phyloP scores from a whole-genome alignment of 2,113 vertebrate genomes.

The Tragelaphus scriptus region DNA sequence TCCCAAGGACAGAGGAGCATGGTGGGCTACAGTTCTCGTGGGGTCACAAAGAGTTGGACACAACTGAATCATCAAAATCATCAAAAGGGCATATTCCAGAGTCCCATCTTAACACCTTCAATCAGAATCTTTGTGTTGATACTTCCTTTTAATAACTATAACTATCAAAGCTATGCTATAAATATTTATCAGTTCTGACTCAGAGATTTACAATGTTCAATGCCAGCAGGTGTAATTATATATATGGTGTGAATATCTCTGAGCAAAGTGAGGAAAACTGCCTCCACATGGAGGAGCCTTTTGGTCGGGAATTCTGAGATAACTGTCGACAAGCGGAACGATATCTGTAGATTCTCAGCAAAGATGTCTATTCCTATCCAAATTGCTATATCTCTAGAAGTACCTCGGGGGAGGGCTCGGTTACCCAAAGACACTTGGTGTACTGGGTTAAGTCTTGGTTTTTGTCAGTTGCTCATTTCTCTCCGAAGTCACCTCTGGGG shows the following conservation, averaged over 20 bases:
- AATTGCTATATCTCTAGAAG: neutral
- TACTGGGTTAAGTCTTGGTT: neutral
- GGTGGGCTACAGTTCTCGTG: neutral
- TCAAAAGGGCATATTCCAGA: neutral
- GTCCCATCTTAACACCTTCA: neutral
- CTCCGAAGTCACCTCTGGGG: slow-evolving; percentile 58
- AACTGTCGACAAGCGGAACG: neutral
- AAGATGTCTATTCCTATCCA: neutral
- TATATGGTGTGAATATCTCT: neutral
- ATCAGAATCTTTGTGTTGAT: neutral
- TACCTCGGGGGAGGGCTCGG: neutral
- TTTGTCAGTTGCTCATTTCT: slow-evolving; percentile 16
- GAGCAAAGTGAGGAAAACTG: neutral
- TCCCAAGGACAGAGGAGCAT: neutral
- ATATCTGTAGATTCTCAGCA: neutral
- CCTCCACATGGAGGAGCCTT: neutral
- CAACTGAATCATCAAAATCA: neutral
- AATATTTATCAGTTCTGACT: neutral
- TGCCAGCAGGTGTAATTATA: neutral
- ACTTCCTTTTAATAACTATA: neutral
- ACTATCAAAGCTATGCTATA: neutral
- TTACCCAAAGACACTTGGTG: neutral
- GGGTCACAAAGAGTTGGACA: neutral
- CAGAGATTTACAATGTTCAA: neutral
- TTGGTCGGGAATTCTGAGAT: neutral